phyloP scores from a whole-genome alignment of 2,113 vertebrate species.

The Athene noctua region DNA sequence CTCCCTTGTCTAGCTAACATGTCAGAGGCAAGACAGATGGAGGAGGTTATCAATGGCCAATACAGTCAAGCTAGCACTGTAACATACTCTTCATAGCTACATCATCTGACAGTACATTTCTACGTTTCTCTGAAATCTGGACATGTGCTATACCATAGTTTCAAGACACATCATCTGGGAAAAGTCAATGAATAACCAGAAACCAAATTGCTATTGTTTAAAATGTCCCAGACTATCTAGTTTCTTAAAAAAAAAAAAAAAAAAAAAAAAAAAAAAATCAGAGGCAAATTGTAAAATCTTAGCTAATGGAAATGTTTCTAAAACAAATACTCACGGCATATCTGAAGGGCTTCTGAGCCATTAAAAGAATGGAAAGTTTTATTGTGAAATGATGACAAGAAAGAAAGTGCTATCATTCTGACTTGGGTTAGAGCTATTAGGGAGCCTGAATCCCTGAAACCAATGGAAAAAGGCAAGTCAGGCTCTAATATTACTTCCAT shows the following conservation, averaged over 20 bases:
- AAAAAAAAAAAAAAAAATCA: no score
- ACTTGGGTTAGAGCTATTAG: background rate
- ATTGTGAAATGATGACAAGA: slow-evolving; percentile 40
- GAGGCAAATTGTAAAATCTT: background rate
- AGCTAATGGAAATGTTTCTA: background rate
- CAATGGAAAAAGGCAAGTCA: slow-evolving; percentile 33
- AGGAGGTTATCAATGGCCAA: slow-evolving; percentile 64
- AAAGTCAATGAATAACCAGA: background rate
- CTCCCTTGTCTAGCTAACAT: background rate
- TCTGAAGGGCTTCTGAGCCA: background rate
- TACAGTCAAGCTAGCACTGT: background rate
- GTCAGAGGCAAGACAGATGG: slow-evolving; percentile 71
- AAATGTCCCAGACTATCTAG: background rate
- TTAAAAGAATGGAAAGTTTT: slow-evolving; percentile 24
- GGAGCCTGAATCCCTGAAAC: slow-evolving; percentile 12
- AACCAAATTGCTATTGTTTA: background rate
- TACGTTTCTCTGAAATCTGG: slow-evolving; percentile 43
- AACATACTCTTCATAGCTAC: slow-evolving; percentile 11
- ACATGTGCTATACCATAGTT: background rate
- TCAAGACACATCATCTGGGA: background rate
- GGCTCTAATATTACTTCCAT: slow-evolving; percentile 20
- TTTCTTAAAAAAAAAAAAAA: background rate
- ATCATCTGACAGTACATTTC: slow-evolving; percentile 46
- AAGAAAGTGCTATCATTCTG: slow-evolving; percentile 53
- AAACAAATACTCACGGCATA: background rate